Conservation (phyloP, 1,140 invertebrate genomes). For the Aphelenchoides besseyi region DNA sequence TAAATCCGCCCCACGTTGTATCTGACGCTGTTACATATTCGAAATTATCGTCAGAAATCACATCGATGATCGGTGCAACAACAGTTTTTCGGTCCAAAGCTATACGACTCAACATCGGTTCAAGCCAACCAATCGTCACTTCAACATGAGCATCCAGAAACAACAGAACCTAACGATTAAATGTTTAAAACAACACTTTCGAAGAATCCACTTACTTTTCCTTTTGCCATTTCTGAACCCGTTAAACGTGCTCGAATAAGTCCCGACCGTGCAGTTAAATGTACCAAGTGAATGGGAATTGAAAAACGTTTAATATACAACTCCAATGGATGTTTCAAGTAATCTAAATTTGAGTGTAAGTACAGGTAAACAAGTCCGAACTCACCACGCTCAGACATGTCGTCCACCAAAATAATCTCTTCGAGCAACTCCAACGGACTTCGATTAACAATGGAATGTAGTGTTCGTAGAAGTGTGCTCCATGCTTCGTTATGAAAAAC, state of each 20-base stretch:
- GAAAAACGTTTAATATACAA: conserved; percentile 72
- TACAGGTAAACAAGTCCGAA: conserved; percentile 33
- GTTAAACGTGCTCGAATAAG: conserved; percentile 79
- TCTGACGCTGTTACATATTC: conserved; percentile 84
- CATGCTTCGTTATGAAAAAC: conserved; percentile 89
- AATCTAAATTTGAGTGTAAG: conserved; percentile 63
- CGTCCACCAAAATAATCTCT: conserved; percentile 87
- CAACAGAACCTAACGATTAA: conserved; percentile 69
- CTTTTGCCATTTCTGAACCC: conserved; percentile 75
- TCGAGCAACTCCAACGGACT: conserved; percentile 74
- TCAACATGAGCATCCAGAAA: conserved; percentile 92
- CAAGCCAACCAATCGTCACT: conserved; percentile 82
- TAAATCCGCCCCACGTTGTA: conserved; percentile 93
- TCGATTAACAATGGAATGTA: conserved; percentile 78
- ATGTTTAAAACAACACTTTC: not conserved
- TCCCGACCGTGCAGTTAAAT: conserved; percentile 73
- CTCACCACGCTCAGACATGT: conserved; percentile 75
- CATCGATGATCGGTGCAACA: conserved; percentile 90
- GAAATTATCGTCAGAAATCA: conserved; percentile 89
- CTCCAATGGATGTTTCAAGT: conserved; percentile 75
- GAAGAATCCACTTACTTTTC: conserved; percentile 65
- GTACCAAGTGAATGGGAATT: conserved; percentile 69
- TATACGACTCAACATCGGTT: conserved; percentile 76
- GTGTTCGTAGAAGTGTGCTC: conserved; percentile 79
- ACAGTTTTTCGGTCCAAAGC: conserved; percentile 71